phyloP scores from a whole-genome alignment of 2,888 invertebrate genomes.

The Rhorus exstirpatorius region DNA sequence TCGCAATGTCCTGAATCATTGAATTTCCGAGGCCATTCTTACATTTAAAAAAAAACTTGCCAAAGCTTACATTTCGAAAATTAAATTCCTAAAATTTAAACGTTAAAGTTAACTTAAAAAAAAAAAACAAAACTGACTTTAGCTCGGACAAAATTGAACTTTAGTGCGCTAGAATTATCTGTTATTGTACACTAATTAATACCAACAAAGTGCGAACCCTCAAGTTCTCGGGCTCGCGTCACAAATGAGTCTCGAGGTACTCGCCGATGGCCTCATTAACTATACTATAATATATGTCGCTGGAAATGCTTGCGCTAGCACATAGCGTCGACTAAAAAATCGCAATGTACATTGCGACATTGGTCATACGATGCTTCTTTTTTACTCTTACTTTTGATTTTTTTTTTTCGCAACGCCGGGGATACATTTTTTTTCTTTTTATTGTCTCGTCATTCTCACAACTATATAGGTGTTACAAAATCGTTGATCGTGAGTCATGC shows the following conservation, averaged over 20 bases:
- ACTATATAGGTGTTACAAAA: conserved; percentile 55
- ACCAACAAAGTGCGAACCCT: conserved; percentile 19
- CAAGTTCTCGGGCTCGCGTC: conserved; percentile 26
- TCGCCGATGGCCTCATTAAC: conserved; percentile 38
- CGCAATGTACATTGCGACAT: conserved; percentile 49
- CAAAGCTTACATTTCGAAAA: neutral
- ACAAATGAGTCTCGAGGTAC: conserved; percentile 7
- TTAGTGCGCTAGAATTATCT: neutral
- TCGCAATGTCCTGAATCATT: too few relatives aligned
- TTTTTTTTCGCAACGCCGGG: conserved; percentile 44
- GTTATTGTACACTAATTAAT: neutral
- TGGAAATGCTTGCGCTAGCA: conserved; percentile 42
- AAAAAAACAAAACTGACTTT: neutral
- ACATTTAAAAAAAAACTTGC: too few relatives aligned
- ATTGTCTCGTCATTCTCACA: conserved; percentile 35
- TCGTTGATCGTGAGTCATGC: conserved; percentile 49
- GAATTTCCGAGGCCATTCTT: too few relatives aligned
- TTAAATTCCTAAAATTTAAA: neutral
- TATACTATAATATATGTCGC: conserved; percentile 40
- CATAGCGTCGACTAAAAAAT: conserved; percentile 35
- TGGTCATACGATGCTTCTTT: conserved; percentile 47
- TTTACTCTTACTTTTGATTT: neutral
- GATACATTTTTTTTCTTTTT: conserved; percentile 41
- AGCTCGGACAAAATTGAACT: neutral
- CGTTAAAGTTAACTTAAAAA: neutral